Conservation (phyloP, 2,888 invertebrate genomes). For the Camptogramma bilineatum region DNA sequence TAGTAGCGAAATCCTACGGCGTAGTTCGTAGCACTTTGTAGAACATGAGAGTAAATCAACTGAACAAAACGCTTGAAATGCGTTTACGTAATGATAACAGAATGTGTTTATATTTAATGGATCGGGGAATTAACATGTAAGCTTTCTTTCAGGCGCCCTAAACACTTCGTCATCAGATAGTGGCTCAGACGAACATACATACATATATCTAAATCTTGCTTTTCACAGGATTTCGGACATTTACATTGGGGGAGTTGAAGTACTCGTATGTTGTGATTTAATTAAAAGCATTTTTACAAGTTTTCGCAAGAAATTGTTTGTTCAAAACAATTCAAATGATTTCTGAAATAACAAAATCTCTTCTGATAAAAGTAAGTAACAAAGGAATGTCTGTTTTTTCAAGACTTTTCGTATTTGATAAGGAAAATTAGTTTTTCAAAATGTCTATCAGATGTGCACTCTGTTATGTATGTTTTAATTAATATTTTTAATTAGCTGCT, state of each 20-base stretch:
- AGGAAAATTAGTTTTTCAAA: not conserved
- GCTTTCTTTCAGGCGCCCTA: no score
- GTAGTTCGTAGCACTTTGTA: conserved; percentile 21
- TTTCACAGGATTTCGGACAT: no score
- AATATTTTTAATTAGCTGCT: no score
- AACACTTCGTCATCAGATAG: no score
- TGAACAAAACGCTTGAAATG: not conserved
- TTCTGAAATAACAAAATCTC: not conserved
- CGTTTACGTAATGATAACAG: not conserved
- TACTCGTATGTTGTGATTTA: no score
- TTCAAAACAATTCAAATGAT: not conserved
- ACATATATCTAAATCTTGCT: no score
- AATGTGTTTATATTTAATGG: not conserved
- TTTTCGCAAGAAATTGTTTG: no score
- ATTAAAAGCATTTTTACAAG: no score
- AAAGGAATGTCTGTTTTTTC: not conserved
- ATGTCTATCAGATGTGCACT: no score
- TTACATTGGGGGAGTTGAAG: no score
- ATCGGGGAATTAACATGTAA: not conserved
- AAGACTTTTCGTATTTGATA: not conserved
- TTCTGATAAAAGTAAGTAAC: not conserved
- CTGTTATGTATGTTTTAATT: no score
- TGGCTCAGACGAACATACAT: no score
- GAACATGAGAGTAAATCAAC: conserved; percentile 1
- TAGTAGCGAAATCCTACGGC: conserved; percentile 11